Conservation (phyloP, 2,888 invertebrate genomes). For the Gastrophysa polygoni region DNA sequence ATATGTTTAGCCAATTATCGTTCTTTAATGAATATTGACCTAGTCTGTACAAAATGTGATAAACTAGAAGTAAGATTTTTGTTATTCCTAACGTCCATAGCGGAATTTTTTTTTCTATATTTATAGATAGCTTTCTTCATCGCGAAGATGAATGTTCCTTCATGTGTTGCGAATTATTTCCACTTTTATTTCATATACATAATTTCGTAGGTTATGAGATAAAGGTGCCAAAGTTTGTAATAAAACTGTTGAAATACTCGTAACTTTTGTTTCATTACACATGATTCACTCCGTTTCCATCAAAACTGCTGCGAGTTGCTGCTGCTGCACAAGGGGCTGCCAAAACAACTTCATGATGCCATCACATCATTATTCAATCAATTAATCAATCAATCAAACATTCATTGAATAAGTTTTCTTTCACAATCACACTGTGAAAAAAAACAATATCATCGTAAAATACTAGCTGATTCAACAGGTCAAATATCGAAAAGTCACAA, state of each 20-base stretch:
- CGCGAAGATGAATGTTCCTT: neutral
- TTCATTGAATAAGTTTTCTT: no score
- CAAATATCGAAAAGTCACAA: no score
- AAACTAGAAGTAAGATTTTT: slow-evolving; percentile 18
- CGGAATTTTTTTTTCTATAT: neutral
- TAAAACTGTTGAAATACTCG: slow-evolving; percentile 20
- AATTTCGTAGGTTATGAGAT: slow-evolving; percentile 20
- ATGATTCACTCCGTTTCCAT: no score
- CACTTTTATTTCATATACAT: neutral
- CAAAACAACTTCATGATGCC: no score
- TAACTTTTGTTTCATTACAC: neutral
- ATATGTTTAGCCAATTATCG: neutral
- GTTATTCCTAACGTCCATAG: neutral
- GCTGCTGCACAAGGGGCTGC: no score
- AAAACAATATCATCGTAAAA: no score
- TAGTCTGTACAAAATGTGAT: slow-evolving; percentile 27
- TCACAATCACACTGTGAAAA: no score
- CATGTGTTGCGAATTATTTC: neutral
- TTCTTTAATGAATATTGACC: neutral
- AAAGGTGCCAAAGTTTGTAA: slow-evolving; percentile 24
- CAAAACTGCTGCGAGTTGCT: no score
- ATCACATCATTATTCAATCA: no score
- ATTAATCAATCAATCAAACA: no score
- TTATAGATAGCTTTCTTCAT: neutral
- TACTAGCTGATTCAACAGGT: no score